Base-by-base conservation (phyloP, 2,888 invertebrate genomes). In the Drosophila nigritarsus region DNA sequence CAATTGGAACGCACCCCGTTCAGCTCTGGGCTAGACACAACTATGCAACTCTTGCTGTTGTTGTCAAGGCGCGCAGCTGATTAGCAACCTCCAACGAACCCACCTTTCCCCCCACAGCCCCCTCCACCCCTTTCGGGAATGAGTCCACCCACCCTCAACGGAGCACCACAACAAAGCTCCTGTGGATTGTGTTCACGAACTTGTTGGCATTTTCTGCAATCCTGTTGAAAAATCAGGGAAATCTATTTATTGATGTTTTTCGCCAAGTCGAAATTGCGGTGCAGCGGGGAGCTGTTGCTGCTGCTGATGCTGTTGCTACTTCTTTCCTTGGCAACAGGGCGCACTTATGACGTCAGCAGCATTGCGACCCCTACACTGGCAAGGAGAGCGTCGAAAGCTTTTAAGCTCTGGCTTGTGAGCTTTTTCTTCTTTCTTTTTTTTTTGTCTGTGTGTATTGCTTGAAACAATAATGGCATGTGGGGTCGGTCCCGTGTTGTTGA, bases 221-320 rank as follows among this genome's bases (percentile, higher is more conserved):
- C 91, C 91, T 92, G 92, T 90, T 92, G 85, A 85, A 91, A 91
- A 91, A 90, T 88, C 91, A 90, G 90, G 92, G 89, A 92, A 92
- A 92, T 91, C 92, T 92, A 92, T 92, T 92, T 90, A 90, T 90
- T 89, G 90, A 91, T 89, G 87, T 91, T 91, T 92, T 90, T 88
- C 80, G 82, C 86, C 72, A 76, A 61, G 50, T 59, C 27, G 54
- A 49, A 71, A 54, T 53, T 53, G 34, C 30, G 30, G 62, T 36
- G n/a, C 20, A 32, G 32, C 24, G 49, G 51, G 55, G 60, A 18
- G 49, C 0, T 40, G n/a, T 7, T n/a, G n/a, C 15, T 4, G 55
- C 48, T 8, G n/a, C 13, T 27, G n/a, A 13, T 4, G 55, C 48
- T 8, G n/a, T 9, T 27, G 24, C 13, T 29, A 9, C 30, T 56